Base-by-base conservation (phyloP, 2,888 invertebrate species). In the Rotaria socialis region DNA sequence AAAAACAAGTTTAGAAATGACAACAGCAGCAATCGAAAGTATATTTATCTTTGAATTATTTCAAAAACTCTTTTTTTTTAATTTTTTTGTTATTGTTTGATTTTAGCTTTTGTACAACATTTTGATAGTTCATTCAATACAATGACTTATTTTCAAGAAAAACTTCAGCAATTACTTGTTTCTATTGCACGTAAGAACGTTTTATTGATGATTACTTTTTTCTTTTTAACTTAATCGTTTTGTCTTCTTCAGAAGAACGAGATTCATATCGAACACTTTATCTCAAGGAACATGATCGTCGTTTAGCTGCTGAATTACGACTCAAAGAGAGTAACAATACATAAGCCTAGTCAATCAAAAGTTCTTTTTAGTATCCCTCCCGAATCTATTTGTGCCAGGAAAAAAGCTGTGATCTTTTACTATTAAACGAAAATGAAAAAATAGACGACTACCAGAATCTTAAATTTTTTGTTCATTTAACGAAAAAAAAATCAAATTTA, bases 101-200 rank as follows among this genome's bases (percentile, higher is more conserved):
- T 47, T 80, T 19, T 47, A 80, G 80, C 80, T 24, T 80, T 80
- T n/a, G 80, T 80, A 11, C 80, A 80, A 80, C 80, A 80, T 80
- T 80, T 47, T 47, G 80, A 80, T 47, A 47, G 80, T 47, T 47
- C 80, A 47, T 47, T 80, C 5, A 80, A 80, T 47, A 80, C 80
- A 11, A 80, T 80, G 80, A 80, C 80, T n/a, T 80, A 80, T 80
- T 80, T 80, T 47, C 80, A 80, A 80, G 80, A 80, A 80, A 80
- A 80, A 80, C 47, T 80, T 47, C 80, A 47, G 47, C 43, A 43
- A 22, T 43, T 80, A 47, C 47, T 80, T 10, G 80, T 47, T n/a
- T 47, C 80, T 24, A 80, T 80, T 80, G 80, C 80, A 6, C 80
- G 80, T 80, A 80, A 80, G 80, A 22, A 14, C 22, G 11, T 11